Evolutionary conservation across 2,113 vertebrate genomes (phyloP).

Genomic region (Crotalus viridis): DNA sequence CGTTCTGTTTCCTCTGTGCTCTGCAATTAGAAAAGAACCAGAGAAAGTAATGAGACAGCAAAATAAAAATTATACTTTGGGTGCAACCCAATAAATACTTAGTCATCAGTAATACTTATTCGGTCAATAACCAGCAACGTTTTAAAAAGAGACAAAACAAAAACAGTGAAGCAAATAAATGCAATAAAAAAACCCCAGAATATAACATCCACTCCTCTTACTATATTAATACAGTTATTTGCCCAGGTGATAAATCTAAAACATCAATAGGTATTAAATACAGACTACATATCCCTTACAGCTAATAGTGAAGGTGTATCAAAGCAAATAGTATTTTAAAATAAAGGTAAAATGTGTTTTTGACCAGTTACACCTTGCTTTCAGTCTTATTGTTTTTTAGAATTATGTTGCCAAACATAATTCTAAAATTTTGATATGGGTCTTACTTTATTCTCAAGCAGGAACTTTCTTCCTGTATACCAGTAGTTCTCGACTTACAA

Average conservation of each 20-base stretch:
- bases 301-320: no score
- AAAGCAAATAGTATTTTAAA: no score
- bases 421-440: background rate
- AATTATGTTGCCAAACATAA: background rate
- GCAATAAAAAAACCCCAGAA: no score
- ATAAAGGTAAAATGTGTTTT: no score
- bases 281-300: no score
- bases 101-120: background rate
- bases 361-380: no score
- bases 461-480: background rate
- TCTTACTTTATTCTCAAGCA: background rate
- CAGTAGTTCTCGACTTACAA: no score
- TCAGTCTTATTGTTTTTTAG: background rate
- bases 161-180: background rate
- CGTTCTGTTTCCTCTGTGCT: slow-evolving; percentile 64
- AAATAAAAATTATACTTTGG: background rate
- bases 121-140: background rate
- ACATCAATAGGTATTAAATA: no score
- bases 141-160: background rate
- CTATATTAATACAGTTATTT: no score
- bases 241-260: no score
- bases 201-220: no score
- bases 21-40: slow-evolving; percentile 42
- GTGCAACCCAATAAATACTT: background rate
- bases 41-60: background rate